phyloP scores from a whole-genome alignment of 1,140 invertebrate species.

The Heliconius hewitsoni region DNA sequence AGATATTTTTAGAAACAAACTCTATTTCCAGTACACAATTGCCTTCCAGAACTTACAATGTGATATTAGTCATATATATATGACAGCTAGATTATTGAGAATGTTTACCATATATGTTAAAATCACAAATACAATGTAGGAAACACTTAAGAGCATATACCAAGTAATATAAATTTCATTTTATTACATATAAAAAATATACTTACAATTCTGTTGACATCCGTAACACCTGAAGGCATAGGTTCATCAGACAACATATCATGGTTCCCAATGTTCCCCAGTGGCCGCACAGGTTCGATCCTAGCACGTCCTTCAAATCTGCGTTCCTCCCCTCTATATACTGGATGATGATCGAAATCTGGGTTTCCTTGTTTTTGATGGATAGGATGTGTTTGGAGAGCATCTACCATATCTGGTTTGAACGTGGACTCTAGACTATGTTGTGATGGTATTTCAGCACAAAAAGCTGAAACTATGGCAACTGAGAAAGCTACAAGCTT shows the following conservation, averaged over 20 bases:
- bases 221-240: slow-evolving; percentile 36
- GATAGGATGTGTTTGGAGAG: slow-evolving; percentile 49
- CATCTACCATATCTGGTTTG: slow-evolving; percentile 47
- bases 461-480: slow-evolving; percentile 41
- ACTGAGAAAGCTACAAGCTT: slow-evolving; percentile 40
- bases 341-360: slow-evolving; percentile 54
- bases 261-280: slow-evolving; percentile 54
- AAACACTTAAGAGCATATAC: no score
- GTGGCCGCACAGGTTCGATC: slow-evolving; percentile 57
- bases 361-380: slow-evolving; percentile 50
- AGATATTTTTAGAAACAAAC: no score
- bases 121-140: no score
- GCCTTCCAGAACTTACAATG: no score
- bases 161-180: background rate
- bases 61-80: no score
- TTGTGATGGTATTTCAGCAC: slow-evolving; percentile 61
- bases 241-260: slow-evolving; percentile 71
- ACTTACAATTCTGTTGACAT: slow-evolving; percentile 66
- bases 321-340: slow-evolving; percentile 59
- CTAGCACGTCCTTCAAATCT: slow-evolving; percentile 52
- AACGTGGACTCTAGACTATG: slow-evolving; percentile 49
- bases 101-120: no score
- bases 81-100: no score
- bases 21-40: background rate
- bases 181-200: background rate